Conservation (phyloP, 2,113 vertebrate genomes). For the Neotragus pygmaeus region DNA sequence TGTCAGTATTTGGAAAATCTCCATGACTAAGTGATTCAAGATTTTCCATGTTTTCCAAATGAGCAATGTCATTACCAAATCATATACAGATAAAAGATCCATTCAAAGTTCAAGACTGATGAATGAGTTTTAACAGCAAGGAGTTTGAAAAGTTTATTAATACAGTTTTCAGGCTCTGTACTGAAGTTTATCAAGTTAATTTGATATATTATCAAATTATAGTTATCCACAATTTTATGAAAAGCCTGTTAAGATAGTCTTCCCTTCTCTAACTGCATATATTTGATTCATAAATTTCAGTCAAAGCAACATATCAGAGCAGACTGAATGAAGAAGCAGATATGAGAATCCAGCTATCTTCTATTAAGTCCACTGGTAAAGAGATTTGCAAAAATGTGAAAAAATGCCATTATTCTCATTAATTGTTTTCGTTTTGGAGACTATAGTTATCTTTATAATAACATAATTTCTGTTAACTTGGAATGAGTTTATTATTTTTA, state of each 20-base stretch:
- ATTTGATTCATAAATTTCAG: not conserved
- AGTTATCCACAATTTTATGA: not conserved
- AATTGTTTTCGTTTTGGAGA: not conserved
- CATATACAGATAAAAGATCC: not conserved
- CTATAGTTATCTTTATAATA: not conserved
- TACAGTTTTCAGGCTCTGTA: not conserved
- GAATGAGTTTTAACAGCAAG: not conserved
- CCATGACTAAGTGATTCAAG: not conserved
- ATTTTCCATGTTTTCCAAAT: slow-evolving; percentile 16
- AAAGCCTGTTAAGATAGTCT: not conserved
- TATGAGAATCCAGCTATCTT: not conserved
- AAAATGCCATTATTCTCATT: not conserved
- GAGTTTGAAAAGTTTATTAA: not conserved
- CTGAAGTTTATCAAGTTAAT: not conserved
- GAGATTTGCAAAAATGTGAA: not conserved
- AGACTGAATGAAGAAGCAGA: not conserved
- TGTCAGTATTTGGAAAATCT: not conserved
- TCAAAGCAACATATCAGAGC: not conserved
- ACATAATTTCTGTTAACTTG: not conserved
- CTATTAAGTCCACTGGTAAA: not conserved
- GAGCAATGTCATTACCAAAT: not conserved
- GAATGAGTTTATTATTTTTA: not conserved
- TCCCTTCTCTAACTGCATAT: not conserved
- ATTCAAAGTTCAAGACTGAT: not conserved
- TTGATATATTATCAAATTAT: not conserved